Percentiles rank a stretch among this genome's conserved stretches.
Conservation (phyloP, 2,113 vertebrate species). For the Cheilinus undulatus region DNA sequence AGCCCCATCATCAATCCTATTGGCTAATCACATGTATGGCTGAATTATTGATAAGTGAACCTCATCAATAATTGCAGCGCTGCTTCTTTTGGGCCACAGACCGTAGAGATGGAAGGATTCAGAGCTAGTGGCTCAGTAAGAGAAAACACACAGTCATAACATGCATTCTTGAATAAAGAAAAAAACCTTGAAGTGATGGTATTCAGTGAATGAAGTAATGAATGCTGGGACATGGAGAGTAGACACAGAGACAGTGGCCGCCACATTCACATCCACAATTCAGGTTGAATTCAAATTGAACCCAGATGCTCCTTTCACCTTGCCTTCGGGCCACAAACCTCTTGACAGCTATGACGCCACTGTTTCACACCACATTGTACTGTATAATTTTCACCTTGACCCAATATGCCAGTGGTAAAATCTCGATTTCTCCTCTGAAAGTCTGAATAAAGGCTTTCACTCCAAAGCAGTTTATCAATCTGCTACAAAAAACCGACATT, state of each 20-base stretch:
- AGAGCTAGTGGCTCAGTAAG: constrained; percentile 46
- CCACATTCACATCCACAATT: not conserved
- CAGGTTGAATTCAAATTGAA: constrained; percentile 1
- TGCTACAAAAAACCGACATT: not conserved
- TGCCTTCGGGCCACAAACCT: not conserved
- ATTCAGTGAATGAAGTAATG: constrained; percentile 13
- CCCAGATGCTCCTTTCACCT: not conserved
- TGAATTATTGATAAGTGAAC: constrained; percentile 82
- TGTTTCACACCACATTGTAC: not conserved
- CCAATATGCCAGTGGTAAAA: not conserved
- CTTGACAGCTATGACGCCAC: not conserved
- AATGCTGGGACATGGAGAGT: not conserved
- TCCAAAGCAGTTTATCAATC: not conserved
- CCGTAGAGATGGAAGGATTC: constrained; percentile 34
- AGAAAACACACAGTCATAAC: constrained; percentile 42
- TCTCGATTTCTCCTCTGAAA: not conserved
- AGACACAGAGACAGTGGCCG: not conserved
- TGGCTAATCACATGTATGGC: constrained; percentile 81
- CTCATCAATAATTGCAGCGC: constrained; percentile 79
- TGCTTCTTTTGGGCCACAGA: constrained; percentile 71
- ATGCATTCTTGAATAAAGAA: constrained; percentile 12
- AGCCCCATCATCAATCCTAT: constrained; percentile 74
- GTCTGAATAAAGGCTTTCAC: not conserved
- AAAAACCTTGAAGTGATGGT: not conserved
- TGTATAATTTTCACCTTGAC: not conserved